Evolutionary conservation across 2,888 invertebrate species (phyloP).

Genomic region (Microctonus hyperodae): DNA sequence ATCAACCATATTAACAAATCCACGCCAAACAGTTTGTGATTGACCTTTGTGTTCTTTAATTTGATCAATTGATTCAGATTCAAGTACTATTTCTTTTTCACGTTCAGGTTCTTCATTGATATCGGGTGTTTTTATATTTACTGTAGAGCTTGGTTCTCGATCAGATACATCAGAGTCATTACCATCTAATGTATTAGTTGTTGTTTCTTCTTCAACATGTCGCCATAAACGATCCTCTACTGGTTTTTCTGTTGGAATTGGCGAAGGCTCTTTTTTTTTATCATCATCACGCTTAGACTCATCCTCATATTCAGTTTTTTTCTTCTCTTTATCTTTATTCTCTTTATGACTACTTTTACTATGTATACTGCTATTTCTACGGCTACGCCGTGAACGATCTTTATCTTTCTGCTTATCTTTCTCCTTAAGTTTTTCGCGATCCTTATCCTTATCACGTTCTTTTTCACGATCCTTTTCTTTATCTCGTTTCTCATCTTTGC

Average conservation of each 20-base stretch:
- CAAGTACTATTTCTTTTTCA: slow-evolving; percentile 29
- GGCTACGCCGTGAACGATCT: slow-evolving; percentile 42
- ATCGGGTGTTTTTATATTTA: slow-evolving; percentile 71
- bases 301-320: slow-evolving; percentile 46
- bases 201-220: slow-evolving; percentile 63
- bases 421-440: slow-evolving; percentile 46
- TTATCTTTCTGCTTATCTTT: slow-evolving; percentile 49
- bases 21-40: slow-evolving; percentile 74
- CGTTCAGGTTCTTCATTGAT: slow-evolving; percentile 57
- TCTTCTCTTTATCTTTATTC: slow-evolving; percentile 46
- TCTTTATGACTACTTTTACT: slow-evolving; percentile 42
- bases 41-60: slow-evolving; percentile 40
- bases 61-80: neutral
- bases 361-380: slow-evolving; percentile 33
- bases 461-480: slow-evolving; percentile 43
- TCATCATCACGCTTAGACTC: slow-evolving; percentile 29
- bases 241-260: slow-evolving; percentile 50
- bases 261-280: slow-evolving; percentile 41
- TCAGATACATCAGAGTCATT: slow-evolving; percentile 65
- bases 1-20: slow-evolving; percentile 89
- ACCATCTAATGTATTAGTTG: slow-evolving; percentile 56
- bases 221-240: slow-evolving; percentile 67
- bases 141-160: slow-evolving; percentile 83
- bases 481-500: slow-evolving; percentile 47
- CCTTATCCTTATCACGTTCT: slow-evolving; percentile 49